Conservation (phyloP, 2,888 invertebrate genomes). For the Noctua comes region DNA sequence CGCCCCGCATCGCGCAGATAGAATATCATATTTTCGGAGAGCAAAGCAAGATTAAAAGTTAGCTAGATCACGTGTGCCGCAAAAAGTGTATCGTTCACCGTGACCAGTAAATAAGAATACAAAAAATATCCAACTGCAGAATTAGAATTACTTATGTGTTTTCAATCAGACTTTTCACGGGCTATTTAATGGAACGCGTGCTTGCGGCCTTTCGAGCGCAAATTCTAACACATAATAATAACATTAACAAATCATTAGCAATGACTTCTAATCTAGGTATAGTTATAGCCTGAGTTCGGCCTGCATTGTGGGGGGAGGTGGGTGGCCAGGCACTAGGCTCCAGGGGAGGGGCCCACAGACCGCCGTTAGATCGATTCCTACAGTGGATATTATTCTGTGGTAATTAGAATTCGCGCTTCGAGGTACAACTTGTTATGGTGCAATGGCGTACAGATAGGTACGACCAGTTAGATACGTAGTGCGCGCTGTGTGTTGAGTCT, state of each 20-base stretch:
- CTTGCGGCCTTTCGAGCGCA: constrained; percentile 18
- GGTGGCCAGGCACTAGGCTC: constrained; percentile 68
- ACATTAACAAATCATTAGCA: constrained; percentile 71
- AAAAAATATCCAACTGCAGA: constrained; percentile 6
- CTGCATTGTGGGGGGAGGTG: constrained; percentile 63
- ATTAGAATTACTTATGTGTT: constrained; percentile 26
- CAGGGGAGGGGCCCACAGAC: constrained; percentile 66
- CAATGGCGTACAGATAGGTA: constrained; percentile 50
- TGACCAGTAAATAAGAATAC: constrained; percentile 10
- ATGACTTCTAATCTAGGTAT: constrained; percentile 70
- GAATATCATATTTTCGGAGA: constrained; percentile 52
- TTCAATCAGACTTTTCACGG: constrained; percentile 25
- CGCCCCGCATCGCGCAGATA: constrained; percentile 10
- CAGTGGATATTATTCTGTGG: constrained; percentile 86
- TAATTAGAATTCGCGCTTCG: constrained; percentile 87
- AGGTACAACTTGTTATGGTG: constrained; percentile 69
- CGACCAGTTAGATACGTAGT: constrained; percentile 12
- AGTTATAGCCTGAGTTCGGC: constrained; percentile 62
- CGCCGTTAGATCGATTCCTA: constrained; percentile 88
- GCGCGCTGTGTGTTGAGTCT: constrained; percentile 28
- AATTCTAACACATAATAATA: constrained; percentile 61
- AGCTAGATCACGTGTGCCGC: constrained; percentile 39
- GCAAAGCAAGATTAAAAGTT: constrained; percentile 41
- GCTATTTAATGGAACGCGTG: constrained; percentile 8
- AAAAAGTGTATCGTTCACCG: not conserved